Evolutionary conservation across 2,797 vertebrate species (phyloP).

Genomic region (Coregonus sp.): DNA sequence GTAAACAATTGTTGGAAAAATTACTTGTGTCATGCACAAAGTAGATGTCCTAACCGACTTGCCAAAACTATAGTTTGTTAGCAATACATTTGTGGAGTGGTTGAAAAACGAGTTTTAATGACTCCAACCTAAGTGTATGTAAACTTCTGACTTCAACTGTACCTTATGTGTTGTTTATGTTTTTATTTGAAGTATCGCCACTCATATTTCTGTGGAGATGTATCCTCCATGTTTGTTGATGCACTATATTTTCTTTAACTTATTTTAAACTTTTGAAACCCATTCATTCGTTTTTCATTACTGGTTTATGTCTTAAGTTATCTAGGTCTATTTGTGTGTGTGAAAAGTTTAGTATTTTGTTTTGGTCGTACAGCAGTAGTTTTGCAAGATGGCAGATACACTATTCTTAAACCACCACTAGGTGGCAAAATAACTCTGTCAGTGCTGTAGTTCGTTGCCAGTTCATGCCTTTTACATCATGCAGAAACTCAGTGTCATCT

Average conservation of each 20-base stretch:
- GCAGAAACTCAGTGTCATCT: neutral
- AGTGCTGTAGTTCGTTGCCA: neutral
- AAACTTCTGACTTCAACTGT: too few relatives aligned
- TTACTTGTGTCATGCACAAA: too few relatives aligned
- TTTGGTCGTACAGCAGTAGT: conserved; percentile 32
- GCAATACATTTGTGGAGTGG: too few relatives aligned
- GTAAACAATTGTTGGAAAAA: too few relatives aligned
- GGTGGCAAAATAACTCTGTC: conserved; percentile 45
- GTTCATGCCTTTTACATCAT: neutral
- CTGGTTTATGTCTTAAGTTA: neutral
- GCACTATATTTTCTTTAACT: neutral
- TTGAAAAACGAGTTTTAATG: too few relatives aligned
- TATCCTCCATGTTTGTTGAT: neutral
- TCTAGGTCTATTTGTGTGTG: neutral
- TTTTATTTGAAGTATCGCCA: neutral
- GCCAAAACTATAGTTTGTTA: too few relatives aligned
- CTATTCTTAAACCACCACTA: conserved; percentile 49
- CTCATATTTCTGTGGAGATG: neutral
- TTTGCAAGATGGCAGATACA: conserved; percentile 52
- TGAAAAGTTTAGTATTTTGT: neutral
- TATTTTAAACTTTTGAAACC: neutral
- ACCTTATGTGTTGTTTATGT: neutral
- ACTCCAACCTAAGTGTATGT: too few relatives aligned
- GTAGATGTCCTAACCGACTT: too few relatives aligned
- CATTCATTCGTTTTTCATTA: neutral